Conservation (phyloP, 2,113 vertebrate genomes). For the Vidua macroura region DNA sequence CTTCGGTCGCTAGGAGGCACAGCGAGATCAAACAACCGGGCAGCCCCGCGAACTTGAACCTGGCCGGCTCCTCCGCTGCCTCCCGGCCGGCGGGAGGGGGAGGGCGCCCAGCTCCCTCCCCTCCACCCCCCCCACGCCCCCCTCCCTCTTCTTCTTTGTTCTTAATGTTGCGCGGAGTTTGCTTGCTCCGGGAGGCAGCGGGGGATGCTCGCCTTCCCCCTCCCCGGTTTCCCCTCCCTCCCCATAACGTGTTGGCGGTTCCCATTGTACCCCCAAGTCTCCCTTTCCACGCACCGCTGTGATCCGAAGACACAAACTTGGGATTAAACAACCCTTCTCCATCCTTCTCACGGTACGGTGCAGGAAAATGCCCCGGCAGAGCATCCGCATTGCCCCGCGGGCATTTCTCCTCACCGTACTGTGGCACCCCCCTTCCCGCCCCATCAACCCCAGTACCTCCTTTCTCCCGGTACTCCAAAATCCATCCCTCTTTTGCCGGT, state of each 20-base stretch:
- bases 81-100: too few species aligned
- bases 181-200: neutral
- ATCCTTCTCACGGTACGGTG: neutral
- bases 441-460: neutral
- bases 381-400: neutral
- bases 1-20: too few species aligned
- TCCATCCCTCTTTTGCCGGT: neutral
- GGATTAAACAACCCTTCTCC: neutral
- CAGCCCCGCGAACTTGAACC: too few species aligned
- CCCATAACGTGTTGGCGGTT: neutral
- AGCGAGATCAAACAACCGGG: too few species aligned
- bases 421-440: neutral
- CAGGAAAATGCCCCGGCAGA: neutral
- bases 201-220: neutral
- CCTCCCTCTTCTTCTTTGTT: slow-evolving; percentile 7
- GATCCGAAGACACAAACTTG: neutral
- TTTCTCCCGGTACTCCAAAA: slow-evolving; percentile 20
- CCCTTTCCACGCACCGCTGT: neutral
- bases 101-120: too few species aligned
- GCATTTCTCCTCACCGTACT: neutral
- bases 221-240: neutral
- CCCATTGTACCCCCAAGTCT: neutral
- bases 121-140: too few species aligned
- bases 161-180: slow-evolving; percentile 39
- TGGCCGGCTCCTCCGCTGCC: too few species aligned